Base-by-base conservation (phyloP, 2,113 vertebrate species). In the Alouatta palliata region DNA sequence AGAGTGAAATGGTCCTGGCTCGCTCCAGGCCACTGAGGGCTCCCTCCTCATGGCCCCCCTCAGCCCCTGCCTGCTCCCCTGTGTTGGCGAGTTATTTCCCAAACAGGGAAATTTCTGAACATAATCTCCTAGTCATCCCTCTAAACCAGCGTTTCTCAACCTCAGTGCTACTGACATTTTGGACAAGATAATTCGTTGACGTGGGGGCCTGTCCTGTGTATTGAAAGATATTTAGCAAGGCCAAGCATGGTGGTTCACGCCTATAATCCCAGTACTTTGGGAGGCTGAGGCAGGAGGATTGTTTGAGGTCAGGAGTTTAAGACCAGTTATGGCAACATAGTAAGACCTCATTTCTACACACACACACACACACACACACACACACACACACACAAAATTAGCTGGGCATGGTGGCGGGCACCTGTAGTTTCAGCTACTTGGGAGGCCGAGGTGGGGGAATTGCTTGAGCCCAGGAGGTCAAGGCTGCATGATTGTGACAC, bases 11-110 rank as follows among this genome's bases (percentile, higher is more conserved):
- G 0, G n/a, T 17, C n/a, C 82, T 4, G 71, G 94, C 81, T 52
- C 5, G 0, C 32, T 0, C 0, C 12, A 66, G 87, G n/a, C 83
- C 61, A 0, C 52, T 0, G 8, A 0, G 0, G 0, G 58, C 20
- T 19, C 94, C 71, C 47, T 1, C 54, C 2, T 40, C 68, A 0
- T n/a, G 4, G 61, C 70, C 68, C 5, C 1, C 25, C 47, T 17
- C 40, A 37, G 1, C n/a, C 90, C 47, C 40, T 12, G 0, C 0
- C 3, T 5, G 16, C 17, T 37, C 70, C 49, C 68, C 0, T 2
- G 66, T 4, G 45, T 32, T 43, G 71, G 43, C 79, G 45, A 52
- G 47, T 23, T 23, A 47, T 85, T 66, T 47, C 43, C 91, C 32
- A 30, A 66, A 0, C 45, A 8, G 75, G 17, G 56, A 35, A 27